A percentile compares a stretch with the other conserved stretches of the same genome.
Evolutionary conservation across 2,797 vertebrate species (phyloP).

Genomic region (Oceanodroma leucorhoa): DNA sequence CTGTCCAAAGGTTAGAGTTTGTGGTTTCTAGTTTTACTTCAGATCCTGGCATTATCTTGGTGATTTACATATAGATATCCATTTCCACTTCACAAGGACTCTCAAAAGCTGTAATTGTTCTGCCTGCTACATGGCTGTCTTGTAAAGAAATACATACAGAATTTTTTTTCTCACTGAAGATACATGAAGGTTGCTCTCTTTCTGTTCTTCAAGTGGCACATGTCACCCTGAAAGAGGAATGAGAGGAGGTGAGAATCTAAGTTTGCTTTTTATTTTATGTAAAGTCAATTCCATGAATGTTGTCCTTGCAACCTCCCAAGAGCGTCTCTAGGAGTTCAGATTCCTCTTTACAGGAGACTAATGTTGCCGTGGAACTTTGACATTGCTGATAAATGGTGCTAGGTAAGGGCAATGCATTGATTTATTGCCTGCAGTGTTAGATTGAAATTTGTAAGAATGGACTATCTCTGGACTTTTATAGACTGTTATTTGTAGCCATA

Average conservation of each 20-base stretch:
- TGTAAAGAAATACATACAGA: not conserved
- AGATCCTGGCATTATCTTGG: not conserved
- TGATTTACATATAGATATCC: not conserved
- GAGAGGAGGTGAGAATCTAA: not conserved
- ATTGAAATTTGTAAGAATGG: conserved; percentile 27
- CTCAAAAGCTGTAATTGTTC: not conserved
- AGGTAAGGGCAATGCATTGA: conserved; percentile 17
- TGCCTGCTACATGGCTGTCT: not conserved
- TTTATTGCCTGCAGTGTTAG: conserved; percentile 18
- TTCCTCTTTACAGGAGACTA: not conserved
- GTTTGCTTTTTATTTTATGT: not conserved
- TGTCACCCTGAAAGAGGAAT: not conserved
- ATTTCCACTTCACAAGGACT: not conserved
- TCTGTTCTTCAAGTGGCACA: not conserved
- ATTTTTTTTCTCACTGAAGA: not conserved
- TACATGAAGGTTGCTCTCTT: not conserved
- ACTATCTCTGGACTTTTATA: conserved; percentile 1
- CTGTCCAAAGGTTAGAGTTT: not conserved
- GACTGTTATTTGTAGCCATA: not conserved
- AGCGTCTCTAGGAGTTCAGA: not conserved
- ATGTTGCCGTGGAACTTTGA: not conserved
- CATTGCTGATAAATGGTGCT: conserved; percentile 40
- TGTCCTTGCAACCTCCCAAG: not conserved
- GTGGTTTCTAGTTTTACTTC: not conserved
- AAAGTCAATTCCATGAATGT: not conserved